A percentile compares a stretch with the other conserved stretches of the same genome.
These are phyloP conservation scores for Pampusana beccarii DNA, from an alignment of 2,113 vertebrate species.

Conservation along the genomic window DNA sequence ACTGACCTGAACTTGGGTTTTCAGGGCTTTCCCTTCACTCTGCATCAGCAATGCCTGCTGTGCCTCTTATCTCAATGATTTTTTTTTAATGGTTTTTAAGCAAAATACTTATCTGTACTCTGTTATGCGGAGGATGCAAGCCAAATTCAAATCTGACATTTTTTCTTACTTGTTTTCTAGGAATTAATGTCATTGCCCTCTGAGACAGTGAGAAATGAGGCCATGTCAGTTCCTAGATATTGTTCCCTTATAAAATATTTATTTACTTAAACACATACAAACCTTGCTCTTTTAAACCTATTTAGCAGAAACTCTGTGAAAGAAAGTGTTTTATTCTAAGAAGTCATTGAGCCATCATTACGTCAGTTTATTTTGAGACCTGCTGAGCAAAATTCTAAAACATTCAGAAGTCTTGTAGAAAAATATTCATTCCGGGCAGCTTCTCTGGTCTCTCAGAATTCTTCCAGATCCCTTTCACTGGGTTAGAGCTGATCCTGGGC, in stretches of 20 bases:
- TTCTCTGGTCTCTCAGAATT: neutral
- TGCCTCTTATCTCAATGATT: neutral
- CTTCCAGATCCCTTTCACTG: neutral
- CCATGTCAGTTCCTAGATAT: neutral
- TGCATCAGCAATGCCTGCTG: neutral
- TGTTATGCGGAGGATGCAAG: neutral
- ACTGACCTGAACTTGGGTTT: neutral
- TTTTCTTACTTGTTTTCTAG: conserved; percentile 35
- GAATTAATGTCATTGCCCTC: neutral
- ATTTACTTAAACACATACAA: neutral
- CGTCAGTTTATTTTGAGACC: neutral
- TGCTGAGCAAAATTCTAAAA: neutral
- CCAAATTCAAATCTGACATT: neutral
- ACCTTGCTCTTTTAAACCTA: neutral
- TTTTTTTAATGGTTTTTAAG: neutral
- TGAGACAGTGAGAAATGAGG: conserved; percentile 8
- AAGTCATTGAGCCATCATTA: neutral
- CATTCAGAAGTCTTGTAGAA: neutral
- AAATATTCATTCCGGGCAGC: neutral
- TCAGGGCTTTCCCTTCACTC: neutral
- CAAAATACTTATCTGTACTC: neutral
- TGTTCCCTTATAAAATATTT: neutral
- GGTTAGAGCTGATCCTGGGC: neutral
- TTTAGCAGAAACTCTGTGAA: neutral
- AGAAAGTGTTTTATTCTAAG: neutral